Evolutionary conservation across 1,140 invertebrate species (phyloP).

Genomic region (Chrysomallon squamiferum): DNA sequence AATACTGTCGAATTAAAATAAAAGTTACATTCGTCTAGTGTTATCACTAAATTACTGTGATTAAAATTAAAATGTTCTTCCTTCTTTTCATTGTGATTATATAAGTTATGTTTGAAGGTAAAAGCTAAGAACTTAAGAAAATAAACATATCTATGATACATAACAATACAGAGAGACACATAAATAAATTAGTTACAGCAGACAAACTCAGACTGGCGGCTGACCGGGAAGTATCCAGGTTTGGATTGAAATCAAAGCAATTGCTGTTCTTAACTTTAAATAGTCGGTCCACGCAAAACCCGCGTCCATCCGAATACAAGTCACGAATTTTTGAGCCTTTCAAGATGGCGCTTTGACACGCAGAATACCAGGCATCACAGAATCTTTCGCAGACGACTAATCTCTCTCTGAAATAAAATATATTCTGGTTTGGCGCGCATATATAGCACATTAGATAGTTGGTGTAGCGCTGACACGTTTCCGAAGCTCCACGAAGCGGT

Average conservation of each 20-base stretch:
- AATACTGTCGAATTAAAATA: no score
- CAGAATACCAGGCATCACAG: conserved; percentile 57
- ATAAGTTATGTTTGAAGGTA: no score
- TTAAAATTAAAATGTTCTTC: no score
- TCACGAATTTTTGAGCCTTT: conserved; percentile 56
- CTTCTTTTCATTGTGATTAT: no score
- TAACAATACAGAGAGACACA: no score
- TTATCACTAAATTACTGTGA: no score
- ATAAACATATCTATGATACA: no score
- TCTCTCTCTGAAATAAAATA: conserved; percentile 58
- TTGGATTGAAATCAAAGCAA: conserved; percentile 54
- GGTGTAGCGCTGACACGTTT: conserved; percentile 57
- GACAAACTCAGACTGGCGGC: no score
- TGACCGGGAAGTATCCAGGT: conserved; percentile 19
- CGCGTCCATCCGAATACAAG: conserved; percentile 56
- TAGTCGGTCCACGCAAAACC: conserved; percentile 58
- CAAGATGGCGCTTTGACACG: conserved; percentile 43
- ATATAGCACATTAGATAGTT: conserved; percentile 65
- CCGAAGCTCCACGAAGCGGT: conserved; percentile 59
- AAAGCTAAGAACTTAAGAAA: no score
- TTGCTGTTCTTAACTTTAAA: conserved; percentile 51
- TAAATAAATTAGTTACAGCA: no score
- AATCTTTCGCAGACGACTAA: conserved; percentile 61
- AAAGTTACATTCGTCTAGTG: no score
- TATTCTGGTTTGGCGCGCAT: conserved; percentile 60